These are phyloP conservation scores for Heptranchias perlo DNA, from an alignment of 2,113 vertebrate genomes.

Conservation along the genomic window DNA sequence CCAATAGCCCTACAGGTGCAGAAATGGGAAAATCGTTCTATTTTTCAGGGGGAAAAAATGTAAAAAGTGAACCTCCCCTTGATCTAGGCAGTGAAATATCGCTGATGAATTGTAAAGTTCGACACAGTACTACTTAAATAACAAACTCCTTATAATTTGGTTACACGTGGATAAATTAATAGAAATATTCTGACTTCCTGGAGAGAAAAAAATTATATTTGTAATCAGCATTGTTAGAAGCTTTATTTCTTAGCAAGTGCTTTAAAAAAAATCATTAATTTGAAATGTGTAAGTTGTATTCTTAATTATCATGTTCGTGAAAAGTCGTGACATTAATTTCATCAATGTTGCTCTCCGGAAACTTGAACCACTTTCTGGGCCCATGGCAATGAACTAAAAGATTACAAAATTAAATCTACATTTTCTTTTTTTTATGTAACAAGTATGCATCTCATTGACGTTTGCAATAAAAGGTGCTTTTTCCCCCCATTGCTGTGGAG, in stretches of 20 bases:
- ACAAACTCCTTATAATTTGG: neutral
- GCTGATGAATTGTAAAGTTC: no score
- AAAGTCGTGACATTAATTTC: conserved; percentile 32
- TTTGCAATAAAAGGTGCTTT: conserved; percentile 3
- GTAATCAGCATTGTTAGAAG: neutral
- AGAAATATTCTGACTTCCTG: neutral
- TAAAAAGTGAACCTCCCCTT: neutral
- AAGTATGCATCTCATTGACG: conserved; percentile 21
- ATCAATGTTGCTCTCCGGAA: neutral
- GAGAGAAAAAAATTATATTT: conserved; percentile 11
- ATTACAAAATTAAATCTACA: conserved; percentile 38
- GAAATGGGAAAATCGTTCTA: neutral
- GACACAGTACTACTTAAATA: no score
- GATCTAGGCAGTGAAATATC: neutral
- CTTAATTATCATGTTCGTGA: conserved; percentile 23
- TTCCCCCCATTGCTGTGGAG: neutral
- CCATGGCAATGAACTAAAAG: conserved; percentile 17
- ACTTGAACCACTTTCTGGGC: neutral
- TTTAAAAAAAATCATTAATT: conserved; percentile 34
- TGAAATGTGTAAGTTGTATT: conserved; percentile 33
- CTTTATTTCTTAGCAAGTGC: neutral
- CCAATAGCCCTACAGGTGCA: neutral
- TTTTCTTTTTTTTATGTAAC: conserved; percentile 25
- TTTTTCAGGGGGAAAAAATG: neutral
- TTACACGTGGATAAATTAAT: neutral